Evolutionary conservation across 2,888 invertebrate genomes (phyloP), one percentile per base, ranked within the genome.

Genomic region (Epinotia nisella): DNA sequence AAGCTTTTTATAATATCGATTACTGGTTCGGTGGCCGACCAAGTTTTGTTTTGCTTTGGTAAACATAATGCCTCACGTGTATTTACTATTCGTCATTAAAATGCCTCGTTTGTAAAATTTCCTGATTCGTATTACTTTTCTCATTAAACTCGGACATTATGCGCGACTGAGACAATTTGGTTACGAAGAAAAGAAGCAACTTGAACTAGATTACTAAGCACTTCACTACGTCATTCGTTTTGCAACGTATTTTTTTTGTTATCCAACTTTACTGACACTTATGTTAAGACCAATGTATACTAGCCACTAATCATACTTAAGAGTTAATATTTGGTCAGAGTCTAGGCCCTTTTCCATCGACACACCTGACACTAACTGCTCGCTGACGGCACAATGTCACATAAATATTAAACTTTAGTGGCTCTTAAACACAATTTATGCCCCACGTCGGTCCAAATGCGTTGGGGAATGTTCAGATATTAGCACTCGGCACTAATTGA

Each of bases 341-440:
- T 61, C 55, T 71, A 70, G 65, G 70, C 55, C 76, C 76, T 77
- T 76, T 78, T 78, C 76, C 78, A 76, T 74, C 61, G 53, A 75
- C 75, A 75, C 74, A 79, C 79, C 80, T 79, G 79, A 77, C 76
- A 65, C 51, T 70, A 74, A 77, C 78, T 76, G 78, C 74, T 75
- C 78, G 74, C 65, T 71, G 73, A 83, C 85, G 83, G 78, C 82
- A 84, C 82, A 81, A 79, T 76, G 77, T 78, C 76, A 76, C 79
- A 85, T 84, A 82, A 85, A 85, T 85, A 83, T 84, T 81, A 74
- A 84, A 80, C 75, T 77, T 80, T 80, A 80, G 76, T 74, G 64
- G 70, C 67, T 73, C 71, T 67, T 71, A 72, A 75, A 77, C 39
- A 51, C 61, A 64, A 74, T 74, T 71, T 74, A 71, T 65, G 60